Evolutionary conservation across 1,140 invertebrate species (phyloP).

Genomic region (Heliconius himera): DNA sequence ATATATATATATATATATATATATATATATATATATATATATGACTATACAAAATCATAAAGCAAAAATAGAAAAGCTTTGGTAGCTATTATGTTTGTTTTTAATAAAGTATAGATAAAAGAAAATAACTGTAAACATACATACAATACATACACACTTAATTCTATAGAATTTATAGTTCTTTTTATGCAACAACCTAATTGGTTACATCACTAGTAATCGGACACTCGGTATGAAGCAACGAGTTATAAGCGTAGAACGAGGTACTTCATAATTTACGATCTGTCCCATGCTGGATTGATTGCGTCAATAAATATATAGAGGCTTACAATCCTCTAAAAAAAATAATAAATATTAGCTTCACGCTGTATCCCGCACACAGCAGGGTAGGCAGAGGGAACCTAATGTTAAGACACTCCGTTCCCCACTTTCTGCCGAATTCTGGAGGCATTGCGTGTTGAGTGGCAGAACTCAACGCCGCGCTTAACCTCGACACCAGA

Average conservation of each 20-base stretch:
- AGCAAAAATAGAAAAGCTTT: background rate
- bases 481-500: no score
- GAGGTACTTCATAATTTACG: conserved; percentile 30
- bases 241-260: conserved; percentile 23
- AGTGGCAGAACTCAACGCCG: no score
- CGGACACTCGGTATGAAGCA: conserved; percentile 24
- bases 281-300: conserved; percentile 30
- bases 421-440: no score
- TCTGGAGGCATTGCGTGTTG: no score
- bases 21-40: background rate
- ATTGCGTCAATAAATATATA: conserved; percentile 30
- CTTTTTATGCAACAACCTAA: conserved; percentile 23
- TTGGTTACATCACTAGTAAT: conserved; percentile 32
- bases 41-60: no score
- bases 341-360: no score
- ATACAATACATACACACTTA: background rate
- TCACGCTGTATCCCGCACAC: no score
- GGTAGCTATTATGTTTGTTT: background rate
- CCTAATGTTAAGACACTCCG: no score
- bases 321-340: background rate
- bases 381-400: no score
- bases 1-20: no score
- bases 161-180: conserved; percentile 2
- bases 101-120: background rate
- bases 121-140: background rate